phyloP scores from a whole-genome alignment of 2,797 vertebrate genomes.

The Takifugu rubripes region DNA sequence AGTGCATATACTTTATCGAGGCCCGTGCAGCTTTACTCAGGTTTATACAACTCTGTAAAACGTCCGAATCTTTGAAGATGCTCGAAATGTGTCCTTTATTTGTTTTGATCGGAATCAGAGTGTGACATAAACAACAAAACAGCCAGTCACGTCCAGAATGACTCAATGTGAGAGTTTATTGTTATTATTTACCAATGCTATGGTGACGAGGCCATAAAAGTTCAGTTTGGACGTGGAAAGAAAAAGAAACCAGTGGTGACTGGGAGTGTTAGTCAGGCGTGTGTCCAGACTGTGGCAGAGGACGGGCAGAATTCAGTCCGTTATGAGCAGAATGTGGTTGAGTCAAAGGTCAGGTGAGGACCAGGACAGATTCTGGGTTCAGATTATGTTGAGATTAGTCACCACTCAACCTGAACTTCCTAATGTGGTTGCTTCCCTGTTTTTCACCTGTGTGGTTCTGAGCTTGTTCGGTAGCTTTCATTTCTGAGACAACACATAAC shows the following conservation, averaged over 20 bases:
- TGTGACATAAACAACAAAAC: background rate
- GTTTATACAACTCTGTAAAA: background rate
- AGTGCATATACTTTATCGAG: constrained; percentile 45
- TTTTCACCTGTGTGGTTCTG: no score
- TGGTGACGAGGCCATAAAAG: constrained; percentile 15
- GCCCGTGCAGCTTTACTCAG: constrained; percentile 11
- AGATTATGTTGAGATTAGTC: background rate
- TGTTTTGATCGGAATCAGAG: constrained; percentile 34
- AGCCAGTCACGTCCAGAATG: constrained; percentile 2
- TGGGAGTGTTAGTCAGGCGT: constrained; percentile 6
- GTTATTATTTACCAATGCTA: background rate
- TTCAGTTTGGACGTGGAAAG: constrained; percentile 8
- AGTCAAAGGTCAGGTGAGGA: constrained; percentile 5
- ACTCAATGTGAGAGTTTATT: no score
- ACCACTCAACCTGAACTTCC: background rate
- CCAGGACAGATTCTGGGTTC: background rate
- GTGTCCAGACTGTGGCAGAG: constrained; percentile 17
- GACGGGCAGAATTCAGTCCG: constrained; percentile 7
- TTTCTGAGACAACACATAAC: no score
- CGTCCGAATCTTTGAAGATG: constrained; percentile 23
- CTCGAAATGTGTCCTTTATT: constrained; percentile 17
- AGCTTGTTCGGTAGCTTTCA: no score
- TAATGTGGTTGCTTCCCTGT: no score
- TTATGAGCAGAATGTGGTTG: constrained; percentile 2
- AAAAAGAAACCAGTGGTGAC: constrained; percentile 32